phyloP scores from a whole-genome alignment of 2,888 invertebrate genomes.

The Ornithoptera alexandrae region DNA sequence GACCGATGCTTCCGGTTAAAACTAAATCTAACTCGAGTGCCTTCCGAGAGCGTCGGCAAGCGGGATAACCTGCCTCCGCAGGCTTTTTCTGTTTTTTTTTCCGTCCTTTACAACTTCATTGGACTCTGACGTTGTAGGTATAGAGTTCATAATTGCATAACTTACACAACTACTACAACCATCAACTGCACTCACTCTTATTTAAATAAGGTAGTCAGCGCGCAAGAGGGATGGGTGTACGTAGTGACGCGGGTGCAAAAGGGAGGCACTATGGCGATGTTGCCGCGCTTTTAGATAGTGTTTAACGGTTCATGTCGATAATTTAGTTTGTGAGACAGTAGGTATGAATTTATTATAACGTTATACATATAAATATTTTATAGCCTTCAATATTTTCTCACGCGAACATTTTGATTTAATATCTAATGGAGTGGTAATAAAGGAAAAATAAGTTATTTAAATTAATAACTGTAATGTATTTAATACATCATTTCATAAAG shows the following conservation, averaged over 20 bases:
- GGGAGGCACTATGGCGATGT: constrained; percentile 59
- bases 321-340: constrained; percentile 14
- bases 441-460: too few species aligned
- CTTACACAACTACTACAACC: constrained; percentile 32
- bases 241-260: constrained; percentile 55
- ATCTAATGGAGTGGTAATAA: too few species aligned
- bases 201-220: constrained; percentile 78
- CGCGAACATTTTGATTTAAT: too few species aligned
- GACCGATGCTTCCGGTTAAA: constrained; percentile 65
- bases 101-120: constrained; percentile 34
- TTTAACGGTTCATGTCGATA: constrained; percentile 36
- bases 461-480: too few species aligned
- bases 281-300: constrained; percentile 67
- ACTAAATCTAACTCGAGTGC: constrained; percentile 61
- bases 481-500: too few species aligned
- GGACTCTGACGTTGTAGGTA: constrained; percentile 43
- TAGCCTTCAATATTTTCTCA: too few species aligned
- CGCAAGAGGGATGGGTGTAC: constrained; percentile 54
- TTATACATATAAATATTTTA: background rate
- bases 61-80: constrained; percentile 60
- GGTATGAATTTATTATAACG: background rate
- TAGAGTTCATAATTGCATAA: constrained; percentile 49
- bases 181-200: constrained; percentile 67
- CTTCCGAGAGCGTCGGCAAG: constrained; percentile 53
- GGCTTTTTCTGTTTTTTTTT: constrained; percentile 63